These are phyloP conservation scores for Poeciliopsis prolifica DNA, from an alignment of 2,113 vertebrate species.

Conservation along the genomic window DNA sequence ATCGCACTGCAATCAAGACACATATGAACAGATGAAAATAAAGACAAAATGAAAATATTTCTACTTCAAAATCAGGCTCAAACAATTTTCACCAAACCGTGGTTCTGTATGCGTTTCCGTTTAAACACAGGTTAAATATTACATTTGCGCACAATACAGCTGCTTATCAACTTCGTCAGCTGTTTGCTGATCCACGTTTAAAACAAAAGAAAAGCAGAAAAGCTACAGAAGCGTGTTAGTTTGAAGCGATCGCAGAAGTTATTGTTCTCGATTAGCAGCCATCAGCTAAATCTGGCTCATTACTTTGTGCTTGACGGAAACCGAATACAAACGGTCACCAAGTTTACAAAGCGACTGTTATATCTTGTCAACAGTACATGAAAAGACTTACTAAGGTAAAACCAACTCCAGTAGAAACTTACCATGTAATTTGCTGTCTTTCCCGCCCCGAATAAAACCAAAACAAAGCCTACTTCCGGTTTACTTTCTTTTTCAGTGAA, in stretches of 20 bases:
- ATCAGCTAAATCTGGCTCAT: not conserved
- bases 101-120: not conserved
- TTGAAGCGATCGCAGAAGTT: not conserved
- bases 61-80: no score
- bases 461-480: slow-evolving; percentile 33
- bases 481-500: not conserved
- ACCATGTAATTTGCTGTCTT: not conserved
- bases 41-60: not conserved
- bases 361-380: no score
- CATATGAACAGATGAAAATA: no score
- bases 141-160: not conserved
- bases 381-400: not conserved
- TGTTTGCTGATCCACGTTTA: no score
- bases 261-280: not conserved
- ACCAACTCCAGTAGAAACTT: not conserved
- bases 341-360: no score
- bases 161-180: no score
- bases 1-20: no score
- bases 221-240: not conserved
- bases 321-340: not conserved
- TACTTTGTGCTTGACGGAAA: not conserved
- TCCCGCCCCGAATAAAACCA: slow-evolving; percentile 25
- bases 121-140: not conserved
- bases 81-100: not conserved
- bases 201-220: not conserved